Base-by-base conservation (phyloP, 2,113 vertebrate genomes). In the Rhynchopsitta pachyrhyncha region DNA sequence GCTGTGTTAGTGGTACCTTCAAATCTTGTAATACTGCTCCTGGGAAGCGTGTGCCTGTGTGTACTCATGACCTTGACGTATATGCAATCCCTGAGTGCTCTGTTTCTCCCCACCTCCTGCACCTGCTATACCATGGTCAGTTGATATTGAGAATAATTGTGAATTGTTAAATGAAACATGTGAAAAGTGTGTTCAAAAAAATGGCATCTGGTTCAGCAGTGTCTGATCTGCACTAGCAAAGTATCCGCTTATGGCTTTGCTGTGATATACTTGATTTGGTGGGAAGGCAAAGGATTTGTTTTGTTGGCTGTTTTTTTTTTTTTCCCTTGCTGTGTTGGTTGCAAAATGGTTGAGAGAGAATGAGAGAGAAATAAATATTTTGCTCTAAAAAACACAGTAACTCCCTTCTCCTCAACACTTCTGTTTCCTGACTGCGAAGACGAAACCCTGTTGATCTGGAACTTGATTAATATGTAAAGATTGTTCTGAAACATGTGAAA, bases 111-210 rank as follows among this genome's bases (percentile, higher is more conserved):
- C 63, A 20, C 66, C 88, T 88, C 57, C 70, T 87, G 83, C 93
- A 92, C 90, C 92, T 96, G 88, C 83, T 90, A 3, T 44, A 81
- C 68, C 66, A 9, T 89, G 66, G 66, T 44, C 83, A 92, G 10
- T 67, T 86, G 92, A 75, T 95, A 88, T 84, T 14, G 5, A 49
- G 31, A 84, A 31, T 59, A 69, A 76, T 66, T 82, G 37, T 82
- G 83, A 89, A 66, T 84, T 92, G 80, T 83, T 92, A 79, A 90
- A 87, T 94, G 77, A 68, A 84, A 88, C 47, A 29, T 62, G 24
- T 47, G 41, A 25, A 22, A 88, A 86, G 13, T 13, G 28, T 69
- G 47, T 49, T 80, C 11, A 10, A 41, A 90, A 68, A 86, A 57
- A 50, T 28, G 46, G 64, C 11, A 27, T 50, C 28, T 86, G 52